These are phyloP conservation scores for Steinernema feltiae DNA, from an alignment of 1,140 invertebrate genomes.

Conservation along the genomic window DNA sequence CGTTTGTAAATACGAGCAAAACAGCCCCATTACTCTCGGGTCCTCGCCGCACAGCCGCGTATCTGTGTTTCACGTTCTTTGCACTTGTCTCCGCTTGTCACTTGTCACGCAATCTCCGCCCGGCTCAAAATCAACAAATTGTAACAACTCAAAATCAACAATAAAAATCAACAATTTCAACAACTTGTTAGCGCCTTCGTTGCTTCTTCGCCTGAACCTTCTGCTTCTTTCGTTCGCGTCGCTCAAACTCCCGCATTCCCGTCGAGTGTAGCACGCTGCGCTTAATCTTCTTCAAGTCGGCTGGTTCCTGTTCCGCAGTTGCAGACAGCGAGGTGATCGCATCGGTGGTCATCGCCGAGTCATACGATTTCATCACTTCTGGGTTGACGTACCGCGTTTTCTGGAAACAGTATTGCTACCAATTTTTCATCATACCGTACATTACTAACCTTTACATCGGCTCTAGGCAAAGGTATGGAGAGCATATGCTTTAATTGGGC, in stretches of 20 bases:
- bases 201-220: too few relatives aligned
- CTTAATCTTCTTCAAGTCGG: not conserved
- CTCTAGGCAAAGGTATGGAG: not conserved
- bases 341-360: not conserved
- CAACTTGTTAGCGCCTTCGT: too few relatives aligned
- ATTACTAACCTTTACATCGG: not conserved
- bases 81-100: too few relatives aligned
- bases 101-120: too few relatives aligned
- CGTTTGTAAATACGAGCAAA: too few relatives aligned
- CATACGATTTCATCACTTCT: not conserved
- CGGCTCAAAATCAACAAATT: too few relatives aligned
- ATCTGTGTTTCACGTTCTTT: too few relatives aligned
- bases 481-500: not conserved
- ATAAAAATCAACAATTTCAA: too few relatives aligned
- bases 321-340: not conserved
- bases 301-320: not conserved
- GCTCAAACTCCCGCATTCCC: not conserved
- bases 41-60: too few relatives aligned
- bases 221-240: not conserved
- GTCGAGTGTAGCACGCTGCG: not conserved
- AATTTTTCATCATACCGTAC: not conserved
- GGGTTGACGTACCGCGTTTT: not conserved
- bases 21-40: too few relatives aligned
- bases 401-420: not conserved
- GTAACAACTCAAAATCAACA: too few relatives aligned